These are phyloP conservation scores for Sinosuthora webbiana DNA, from an alignment of 2,113 vertebrate species.

Conservation along the genomic window DNA sequence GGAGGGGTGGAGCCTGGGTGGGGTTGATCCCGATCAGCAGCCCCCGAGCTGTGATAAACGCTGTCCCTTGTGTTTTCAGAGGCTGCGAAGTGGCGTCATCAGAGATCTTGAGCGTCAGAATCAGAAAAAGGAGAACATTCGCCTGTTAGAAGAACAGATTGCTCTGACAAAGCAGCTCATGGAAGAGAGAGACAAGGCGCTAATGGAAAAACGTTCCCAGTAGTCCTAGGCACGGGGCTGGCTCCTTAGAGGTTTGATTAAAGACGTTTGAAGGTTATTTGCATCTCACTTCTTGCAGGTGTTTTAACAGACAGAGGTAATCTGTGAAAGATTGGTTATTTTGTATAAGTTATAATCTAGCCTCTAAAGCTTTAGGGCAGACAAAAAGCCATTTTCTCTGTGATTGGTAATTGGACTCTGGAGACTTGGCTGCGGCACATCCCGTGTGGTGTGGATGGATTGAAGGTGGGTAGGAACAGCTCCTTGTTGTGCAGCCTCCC, in stretches of 20 bases:
- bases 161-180: conserved; percentile 80
- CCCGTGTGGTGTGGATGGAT: neutral
- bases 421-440: neutral
- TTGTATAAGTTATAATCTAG: neutral
- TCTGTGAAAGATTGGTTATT: neutral
- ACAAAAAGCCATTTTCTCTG: neutral
- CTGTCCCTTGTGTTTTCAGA: conserved; percentile 76
- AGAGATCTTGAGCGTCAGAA: conserved; percentile 86
- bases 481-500: neutral
- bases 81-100: conserved; percentile 86
- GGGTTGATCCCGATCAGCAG: fast-evolving
- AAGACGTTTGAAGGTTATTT: neutral
- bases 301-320: neutral
- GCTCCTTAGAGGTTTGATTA: neutral
- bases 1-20: neutral
- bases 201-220: conserved; percentile 50
- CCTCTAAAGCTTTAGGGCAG: neutral
- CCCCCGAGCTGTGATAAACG: neutral
- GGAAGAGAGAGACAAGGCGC: conserved; percentile 72
- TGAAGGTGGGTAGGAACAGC: neutral
- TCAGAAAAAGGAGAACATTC: conserved; percentile 86
- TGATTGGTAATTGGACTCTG: neutral
- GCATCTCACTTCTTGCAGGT: neutral
- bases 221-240: conserved; percentile 38
- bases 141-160: conserved; percentile 84